Percentiles rank a stretch among this genome's conserved stretches.
These are phyloP conservation scores for Idaea dimidiata DNA, from an alignment of 2,888 invertebrate genomes.

Conservation along the genomic window DNA sequence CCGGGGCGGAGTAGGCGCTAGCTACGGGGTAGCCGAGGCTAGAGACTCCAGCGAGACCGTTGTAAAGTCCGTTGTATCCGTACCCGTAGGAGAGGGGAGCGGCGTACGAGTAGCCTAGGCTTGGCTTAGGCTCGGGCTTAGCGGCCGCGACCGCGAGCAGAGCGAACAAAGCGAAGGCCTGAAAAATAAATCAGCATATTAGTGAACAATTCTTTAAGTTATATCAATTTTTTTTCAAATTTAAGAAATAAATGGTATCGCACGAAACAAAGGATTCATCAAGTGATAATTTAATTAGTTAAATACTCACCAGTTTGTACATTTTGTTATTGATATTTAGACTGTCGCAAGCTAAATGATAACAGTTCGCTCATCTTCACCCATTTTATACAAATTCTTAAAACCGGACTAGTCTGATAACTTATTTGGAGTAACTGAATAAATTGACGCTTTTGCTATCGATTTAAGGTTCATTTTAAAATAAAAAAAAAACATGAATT, in stretches of 20 bases:
- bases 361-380: conserved; percentile 22
- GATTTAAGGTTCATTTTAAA: conserved; percentile 31
- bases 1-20: conserved; percentile 23
- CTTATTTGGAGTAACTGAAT: conserved; percentile 20
- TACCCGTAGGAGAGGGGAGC: conserved; percentile 1
- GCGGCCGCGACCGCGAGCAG: conserved; percentile 38
- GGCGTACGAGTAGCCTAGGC: conserved; percentile 1
- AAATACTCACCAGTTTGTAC: conserved; percentile 35
- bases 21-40: not conserved
- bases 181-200: not conserved
- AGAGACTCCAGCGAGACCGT: not conserved
- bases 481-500: conserved; percentile 16
- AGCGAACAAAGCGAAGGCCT: not conserved
- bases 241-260: not conserved
- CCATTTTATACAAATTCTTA: conserved; percentile 33
- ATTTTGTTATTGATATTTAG: conserved; percentile 32
- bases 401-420: conserved; percentile 32
- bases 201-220: not conserved
- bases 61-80: not conserved
- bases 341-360: conserved; percentile 35
- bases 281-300: not conserved
- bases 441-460: conserved; percentile 27
- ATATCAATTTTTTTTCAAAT: not conserved
- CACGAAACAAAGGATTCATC: not conserved
- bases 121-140: conserved; percentile 34